A percentile compares a stretch with the other conserved stretches of the same genome.
These are phyloP conservation scores for Melieria crassipennis DNA, from an alignment of 2,888 invertebrate species.

Conservation along the genomic window DNA sequence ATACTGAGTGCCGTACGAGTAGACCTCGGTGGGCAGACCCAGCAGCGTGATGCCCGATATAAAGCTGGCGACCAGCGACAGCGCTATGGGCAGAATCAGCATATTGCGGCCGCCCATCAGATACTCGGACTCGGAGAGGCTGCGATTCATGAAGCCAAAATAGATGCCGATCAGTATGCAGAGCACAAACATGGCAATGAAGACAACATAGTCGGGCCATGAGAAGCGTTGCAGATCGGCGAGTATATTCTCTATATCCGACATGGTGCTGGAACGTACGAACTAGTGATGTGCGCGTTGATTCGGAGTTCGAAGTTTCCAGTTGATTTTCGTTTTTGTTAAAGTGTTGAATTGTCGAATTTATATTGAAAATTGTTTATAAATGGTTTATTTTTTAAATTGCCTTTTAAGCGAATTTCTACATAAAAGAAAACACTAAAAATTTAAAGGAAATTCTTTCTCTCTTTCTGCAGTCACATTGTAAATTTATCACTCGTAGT, in stretches of 20 bases:
- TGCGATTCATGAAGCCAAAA: conserved; percentile 78
- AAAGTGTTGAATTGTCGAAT: not conserved
- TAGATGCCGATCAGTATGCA: conserved; percentile 82
- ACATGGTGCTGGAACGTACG: conserved; percentile 50
- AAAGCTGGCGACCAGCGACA: conserved; percentile 85
- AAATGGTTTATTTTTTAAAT: not conserved
- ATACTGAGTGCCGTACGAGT: conserved; percentile 84
- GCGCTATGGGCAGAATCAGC: conserved; percentile 79
- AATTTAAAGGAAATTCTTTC: not conserved
- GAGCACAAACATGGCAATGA: conserved; percentile 73
- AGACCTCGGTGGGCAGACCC: conserved; percentile 83
- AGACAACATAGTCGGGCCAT: conserved; percentile 64
- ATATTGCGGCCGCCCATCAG: conserved; percentile 84
- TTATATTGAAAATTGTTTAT: not conserved
- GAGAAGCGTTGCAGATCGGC: conserved; percentile 61
- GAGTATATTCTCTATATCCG: conserved; percentile 61
- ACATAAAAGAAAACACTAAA: not conserved
- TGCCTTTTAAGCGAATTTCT: too few relatives aligned
- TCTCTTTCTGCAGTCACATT: not conserved
- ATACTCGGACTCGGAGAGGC: conserved; percentile 74
- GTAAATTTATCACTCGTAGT: not conserved
- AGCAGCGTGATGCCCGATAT: conserved; percentile 82
- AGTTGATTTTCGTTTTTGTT: too few relatives aligned
- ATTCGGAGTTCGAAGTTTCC: not conserved
- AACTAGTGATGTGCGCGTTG: not conserved